Percentiles rank a stretch among this genome's conserved stretches.
Conservation (phyloP, 2,797 vertebrate species). For the Ambastaia sidthimunki region DNA sequence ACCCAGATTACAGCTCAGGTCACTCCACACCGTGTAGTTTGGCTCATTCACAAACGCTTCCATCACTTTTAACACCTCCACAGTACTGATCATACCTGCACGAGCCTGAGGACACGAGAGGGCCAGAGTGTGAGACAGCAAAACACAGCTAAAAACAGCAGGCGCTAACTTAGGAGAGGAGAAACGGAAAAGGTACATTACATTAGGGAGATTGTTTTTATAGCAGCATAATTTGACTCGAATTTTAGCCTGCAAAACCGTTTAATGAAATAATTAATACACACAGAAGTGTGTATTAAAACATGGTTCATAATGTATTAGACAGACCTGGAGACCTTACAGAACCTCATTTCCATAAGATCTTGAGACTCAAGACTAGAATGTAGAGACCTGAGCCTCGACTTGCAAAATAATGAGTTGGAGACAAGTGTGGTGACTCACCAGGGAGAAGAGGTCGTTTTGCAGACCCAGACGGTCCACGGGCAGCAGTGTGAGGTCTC, state of each 20-base stretch:
- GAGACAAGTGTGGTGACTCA: slow-evolving; percentile 67
- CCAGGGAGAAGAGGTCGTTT: slow-evolving; percentile 97
- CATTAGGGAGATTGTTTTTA: background rate
- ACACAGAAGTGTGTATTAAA: too few species aligned
- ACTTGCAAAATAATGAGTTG: slow-evolving; percentile 30
- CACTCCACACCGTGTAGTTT: slow-evolving; percentile 99
- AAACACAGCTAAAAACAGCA: slow-evolving; percentile 3
- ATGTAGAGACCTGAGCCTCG: background rate
- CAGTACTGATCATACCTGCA: slow-evolving; percentile 97
- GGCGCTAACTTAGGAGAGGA: background rate
- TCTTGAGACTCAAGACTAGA: background rate
- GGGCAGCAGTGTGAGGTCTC: slow-evolving; percentile 91
- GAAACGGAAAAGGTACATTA: background rate
- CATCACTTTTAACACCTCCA: slow-evolving; percentile 97
- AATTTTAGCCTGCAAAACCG: background rate
- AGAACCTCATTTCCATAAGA: slow-evolving; percentile 3
- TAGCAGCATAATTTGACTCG: background rate
- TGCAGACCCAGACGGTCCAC: slow-evolving; percentile 96
- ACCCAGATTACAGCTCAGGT: slow-evolving; percentile 98
- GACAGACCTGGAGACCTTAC: slow-evolving; percentile 1
- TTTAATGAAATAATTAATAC: background rate
- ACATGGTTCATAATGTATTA: slow-evolving; percentile 1
- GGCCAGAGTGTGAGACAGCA: background rate
- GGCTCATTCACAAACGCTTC: slow-evolving; percentile 98
- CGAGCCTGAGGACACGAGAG: slow-evolving; percentile 81